Percentiles rank a stretch among this genome's conserved stretches.
These are phyloP conservation scores for Macrophya alboannulata DNA, from an alignment of 2,888 invertebrate genomes.

Conservation along the genomic window DNA sequence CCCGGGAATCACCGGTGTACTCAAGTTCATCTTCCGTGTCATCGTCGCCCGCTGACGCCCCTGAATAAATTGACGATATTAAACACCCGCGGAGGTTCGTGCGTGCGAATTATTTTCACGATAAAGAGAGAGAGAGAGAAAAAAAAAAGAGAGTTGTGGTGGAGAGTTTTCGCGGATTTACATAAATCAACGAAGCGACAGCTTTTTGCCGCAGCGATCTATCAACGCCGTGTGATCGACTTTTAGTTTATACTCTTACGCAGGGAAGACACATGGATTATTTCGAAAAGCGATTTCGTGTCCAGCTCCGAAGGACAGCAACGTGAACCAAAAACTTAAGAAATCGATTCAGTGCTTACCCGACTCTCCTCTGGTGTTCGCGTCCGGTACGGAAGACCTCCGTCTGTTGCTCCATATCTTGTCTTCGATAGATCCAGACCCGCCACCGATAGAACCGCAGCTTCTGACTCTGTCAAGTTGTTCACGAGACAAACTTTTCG, in stretches of 20 bases:
- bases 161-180: neutral
- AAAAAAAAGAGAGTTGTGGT: no score
- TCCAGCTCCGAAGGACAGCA: neutral
- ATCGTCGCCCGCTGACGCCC: constrained; percentile 80
- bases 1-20: constrained; percentile 79
- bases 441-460: constrained; percentile 92
- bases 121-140: neutral
- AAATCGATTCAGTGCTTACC: constrained; percentile 65
- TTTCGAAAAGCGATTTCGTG: neutral
- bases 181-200: neutral
- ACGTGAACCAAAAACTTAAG: neutral
- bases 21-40: constrained; percentile 78
- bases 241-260: neutral
- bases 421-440: constrained; percentile 78
- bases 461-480: constrained; percentile 88
- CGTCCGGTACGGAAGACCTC: constrained; percentile 78
- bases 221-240: neutral
- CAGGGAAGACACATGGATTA: neutral
- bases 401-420: constrained; percentile 78
- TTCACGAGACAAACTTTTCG: constrained; percentile 89
- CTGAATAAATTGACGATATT: constrained; percentile 72
- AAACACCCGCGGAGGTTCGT: neutral
- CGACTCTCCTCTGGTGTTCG: constrained; percentile 76
- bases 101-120: neutral
- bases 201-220: constrained; percentile 15